These are phyloP conservation scores for Xylota sylvarum DNA, from an alignment of 2,888 invertebrate genomes.

Conservation along the genomic window DNA sequence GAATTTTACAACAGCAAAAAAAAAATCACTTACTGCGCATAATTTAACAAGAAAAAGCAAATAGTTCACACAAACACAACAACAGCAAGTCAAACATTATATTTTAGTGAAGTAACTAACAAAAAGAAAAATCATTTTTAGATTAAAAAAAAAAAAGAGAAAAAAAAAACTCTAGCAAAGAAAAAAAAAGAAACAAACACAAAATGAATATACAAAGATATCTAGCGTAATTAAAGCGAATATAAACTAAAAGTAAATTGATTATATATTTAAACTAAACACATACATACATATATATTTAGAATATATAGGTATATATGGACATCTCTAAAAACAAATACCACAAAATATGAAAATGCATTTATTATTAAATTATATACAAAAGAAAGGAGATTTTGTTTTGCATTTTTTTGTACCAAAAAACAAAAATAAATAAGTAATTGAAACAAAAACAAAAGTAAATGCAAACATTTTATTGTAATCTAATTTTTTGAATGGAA, in stretches of 20 bases:
- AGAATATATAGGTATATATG: conserved; percentile 67
- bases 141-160: conserved; percentile 49
- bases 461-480: conserved; percentile 77
- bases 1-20: neutral
- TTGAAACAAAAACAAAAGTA: conserved; percentile 22
- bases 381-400: conserved; percentile 71
- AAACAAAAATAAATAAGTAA: conserved; percentile 47
- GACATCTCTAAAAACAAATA: conserved; percentile 73
- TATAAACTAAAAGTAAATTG: conserved; percentile 43
- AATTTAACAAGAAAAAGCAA: conserved; percentile 19
- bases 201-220: conserved; percentile 69
- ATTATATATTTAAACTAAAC: conserved; percentile 61
- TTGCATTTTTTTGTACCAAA: conserved; percentile 79
- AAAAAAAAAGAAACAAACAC: conserved; percentile 19
- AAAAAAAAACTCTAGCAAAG: conserved; percentile 20
- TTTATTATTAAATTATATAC: conserved; percentile 76
- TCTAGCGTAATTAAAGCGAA: conserved; percentile 76
- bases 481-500: conserved; percentile 66
- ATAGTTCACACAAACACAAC: conserved; percentile 32
- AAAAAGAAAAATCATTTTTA: conserved; percentile 51
- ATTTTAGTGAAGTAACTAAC: conserved; percentile 44
- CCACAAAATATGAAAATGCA: conserved; percentile 77
- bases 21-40: conserved; percentile 48
- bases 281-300: conserved; percentile 62
- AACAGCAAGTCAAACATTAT: conserved; percentile 34